These are phyloP conservation scores for Phylloscopus trochiloides DNA, from an alignment of 2,113 vertebrate genomes.

Conservation along the genomic window DNA sequence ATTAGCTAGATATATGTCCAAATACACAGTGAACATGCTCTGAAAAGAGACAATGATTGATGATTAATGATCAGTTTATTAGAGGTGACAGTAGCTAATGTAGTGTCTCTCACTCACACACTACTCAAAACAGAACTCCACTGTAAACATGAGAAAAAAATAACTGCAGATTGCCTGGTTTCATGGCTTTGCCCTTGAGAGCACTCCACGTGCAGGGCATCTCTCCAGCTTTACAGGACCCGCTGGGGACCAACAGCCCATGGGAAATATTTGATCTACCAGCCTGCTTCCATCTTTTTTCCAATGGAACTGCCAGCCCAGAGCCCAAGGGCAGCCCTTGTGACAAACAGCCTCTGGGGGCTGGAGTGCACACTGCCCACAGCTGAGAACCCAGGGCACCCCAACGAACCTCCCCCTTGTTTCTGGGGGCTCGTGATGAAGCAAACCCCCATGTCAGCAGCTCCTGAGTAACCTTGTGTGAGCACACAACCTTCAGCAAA, in stretches of 20 bases:
- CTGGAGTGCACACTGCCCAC: accelerated
- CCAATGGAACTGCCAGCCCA: background rate
- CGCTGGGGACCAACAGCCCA: background rate
- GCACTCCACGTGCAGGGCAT: too few relatives aligned
- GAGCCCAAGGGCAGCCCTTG: background rate
- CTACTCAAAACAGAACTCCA: background rate
- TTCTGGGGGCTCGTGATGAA: background rate
- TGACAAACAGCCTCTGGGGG: background rate
- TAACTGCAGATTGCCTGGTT: background rate
- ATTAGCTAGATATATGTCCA: background rate
- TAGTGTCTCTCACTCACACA: background rate
- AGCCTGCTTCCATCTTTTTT: background rate
- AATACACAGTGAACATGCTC: background rate
- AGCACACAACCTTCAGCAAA: background rate
- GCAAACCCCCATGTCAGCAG: accelerated
- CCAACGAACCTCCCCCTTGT: background rate
- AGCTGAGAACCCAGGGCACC: background rate
- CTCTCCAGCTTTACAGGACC: background rate
- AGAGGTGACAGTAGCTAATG: background rate
- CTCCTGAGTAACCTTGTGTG: background rate
- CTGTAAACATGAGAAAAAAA: background rate
- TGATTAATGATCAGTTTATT: background rate
- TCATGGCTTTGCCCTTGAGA: background rate
- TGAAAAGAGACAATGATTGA: background rate
- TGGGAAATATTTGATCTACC: background rate